Evolutionary conservation across 2,797 vertebrate species (phyloP), one percentile per base, ranked within the genome.

Genomic region (Bradypodion pumilum): DNA sequence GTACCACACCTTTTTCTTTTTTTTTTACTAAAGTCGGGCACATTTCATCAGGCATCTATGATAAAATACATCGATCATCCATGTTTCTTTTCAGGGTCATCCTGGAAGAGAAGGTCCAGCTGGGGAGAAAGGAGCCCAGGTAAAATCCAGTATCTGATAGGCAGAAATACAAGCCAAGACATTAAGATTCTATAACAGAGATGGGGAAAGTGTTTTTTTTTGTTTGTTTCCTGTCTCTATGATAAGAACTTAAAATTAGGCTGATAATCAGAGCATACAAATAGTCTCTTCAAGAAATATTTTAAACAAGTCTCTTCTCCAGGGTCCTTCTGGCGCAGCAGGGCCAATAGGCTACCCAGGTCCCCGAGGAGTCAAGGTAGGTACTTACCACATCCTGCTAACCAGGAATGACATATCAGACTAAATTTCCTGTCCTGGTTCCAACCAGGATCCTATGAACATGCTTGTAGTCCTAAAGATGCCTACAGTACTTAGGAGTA

Each of bases 311-410:
- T 0, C 81, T 62, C 65, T 56, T 83, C 62, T 81, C 68, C 86
- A 99, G 98, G 98, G 98, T 75, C 93, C 94, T 42, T 37, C 82
- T 15, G 98, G 98, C 32, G 86, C 95, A 5, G 95, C 96, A 25
- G 98, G 98, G 35, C 97, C 98, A 1, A 62, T 95, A 0, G 98
- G 98, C 35, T 99, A 99, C 74, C 98, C 98, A 2, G 98, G 98
- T 81, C 95, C 95, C 82, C 97, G 98, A 1, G 98, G 98, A 89
- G 97, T 98, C 83, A 99, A 99, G 97, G 98, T 98, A 93, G 95
- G 95, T 72, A 4, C 73, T n/a, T 1, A 27, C 29, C 10, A 5
- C 10, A 29, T 52, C 42, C 4, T 6, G 5, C 13, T 16, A 29
- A 40, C 27, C 32, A 23, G 42, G 19, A 74, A 35, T 75, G 37